Percentiles rank a stretch among this genome's conserved stretches.
These are phyloP conservation scores for Poecilus cupreus DNA, from an alignment of 2,888 invertebrate species.

Conservation along the genomic window DNA sequence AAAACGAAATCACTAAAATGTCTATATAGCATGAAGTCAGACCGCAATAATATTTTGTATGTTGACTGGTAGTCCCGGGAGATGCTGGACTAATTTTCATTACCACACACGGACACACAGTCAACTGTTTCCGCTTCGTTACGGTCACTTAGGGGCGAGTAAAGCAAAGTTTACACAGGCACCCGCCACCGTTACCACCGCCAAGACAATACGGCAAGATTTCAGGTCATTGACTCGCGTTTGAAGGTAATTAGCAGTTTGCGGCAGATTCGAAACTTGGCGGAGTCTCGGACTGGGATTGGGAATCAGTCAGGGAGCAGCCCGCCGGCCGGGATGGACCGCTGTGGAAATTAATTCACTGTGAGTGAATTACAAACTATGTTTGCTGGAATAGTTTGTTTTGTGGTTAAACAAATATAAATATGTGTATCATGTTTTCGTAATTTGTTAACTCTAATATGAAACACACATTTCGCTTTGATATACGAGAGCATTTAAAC, in stretches of 20 bases:
- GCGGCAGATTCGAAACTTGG: neutral
- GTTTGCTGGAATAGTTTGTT: neutral
- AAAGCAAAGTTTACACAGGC: slow-evolving; percentile 33
- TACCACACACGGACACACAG: neutral
- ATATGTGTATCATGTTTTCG: neutral
- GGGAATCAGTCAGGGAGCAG: neutral
- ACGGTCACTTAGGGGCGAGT: slow-evolving; percentile 39
- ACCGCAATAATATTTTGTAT: too few species aligned
- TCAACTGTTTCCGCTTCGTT: slow-evolving; percentile 21
- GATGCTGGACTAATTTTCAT: too few species aligned
- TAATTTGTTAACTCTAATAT: too few species aligned
- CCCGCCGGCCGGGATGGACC: neutral
- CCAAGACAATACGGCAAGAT: slow-evolving; percentile 32
- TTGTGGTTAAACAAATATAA: neutral
- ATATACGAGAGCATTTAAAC: too few species aligned
- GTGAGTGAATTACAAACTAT: neutral
- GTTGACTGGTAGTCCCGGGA: too few species aligned
- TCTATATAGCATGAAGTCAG: too few species aligned
- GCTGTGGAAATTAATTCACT: slow-evolving; percentile 1
- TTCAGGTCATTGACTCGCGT: slow-evolving; percentile 22
- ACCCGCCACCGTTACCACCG: neutral
- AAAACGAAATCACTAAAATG: too few species aligned
- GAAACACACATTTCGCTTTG: too few species aligned
- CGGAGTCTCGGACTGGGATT: neutral
- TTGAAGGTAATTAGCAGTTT: slow-evolving; percentile 33